Evolutionary conservation across 2,888 invertebrate genomes (phyloP).

Genomic region (Leptinotarsa haldemani): DNA sequence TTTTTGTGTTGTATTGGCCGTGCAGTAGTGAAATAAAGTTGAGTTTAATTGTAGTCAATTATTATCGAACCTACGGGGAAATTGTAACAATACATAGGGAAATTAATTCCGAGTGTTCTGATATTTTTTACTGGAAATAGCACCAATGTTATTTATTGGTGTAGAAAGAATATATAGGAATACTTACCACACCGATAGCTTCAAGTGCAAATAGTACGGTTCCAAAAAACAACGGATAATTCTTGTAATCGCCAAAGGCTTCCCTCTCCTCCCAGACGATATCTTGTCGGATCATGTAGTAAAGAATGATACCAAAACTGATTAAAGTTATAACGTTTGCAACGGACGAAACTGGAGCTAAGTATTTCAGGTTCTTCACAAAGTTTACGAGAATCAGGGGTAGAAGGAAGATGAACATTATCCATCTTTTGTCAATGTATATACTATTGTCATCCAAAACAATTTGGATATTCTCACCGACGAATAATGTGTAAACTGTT

Average conservation of each 20-base stretch:
- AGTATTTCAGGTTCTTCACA: conserved; percentile 79
- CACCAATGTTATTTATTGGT: too few species aligned
- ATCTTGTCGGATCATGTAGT: conserved; percentile 76
- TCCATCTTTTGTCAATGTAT: conserved; percentile 70
- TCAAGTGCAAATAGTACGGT: conserved; percentile 92
- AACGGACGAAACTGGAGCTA: conserved; percentile 86
- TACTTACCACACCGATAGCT: conserved; percentile 81
- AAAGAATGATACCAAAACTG: conserved; percentile 81
- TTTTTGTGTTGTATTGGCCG: too few species aligned
- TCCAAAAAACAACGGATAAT: conserved; percentile 86
- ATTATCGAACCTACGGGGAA: too few species aligned
- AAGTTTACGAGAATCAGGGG: conserved; percentile 79
- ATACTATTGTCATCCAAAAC: conserved; percentile 71
- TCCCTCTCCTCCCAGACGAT: conserved; percentile 68
- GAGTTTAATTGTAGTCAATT: too few species aligned
- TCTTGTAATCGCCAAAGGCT: conserved; percentile 67
- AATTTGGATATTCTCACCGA: conserved; percentile 83
- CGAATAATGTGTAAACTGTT: conserved; percentile 96
- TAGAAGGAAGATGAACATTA: conserved; percentile 79
- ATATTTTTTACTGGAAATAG: too few species aligned
- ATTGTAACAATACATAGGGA: too few species aligned
- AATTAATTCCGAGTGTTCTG: too few species aligned
- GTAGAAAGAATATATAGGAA: too few species aligned
- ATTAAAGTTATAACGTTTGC: conserved; percentile 84
- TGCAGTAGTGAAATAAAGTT: too few species aligned